phyloP scores from a whole-genome alignment of 2,113 vertebrate species.

The Agapornis roseicollis region DNA sequence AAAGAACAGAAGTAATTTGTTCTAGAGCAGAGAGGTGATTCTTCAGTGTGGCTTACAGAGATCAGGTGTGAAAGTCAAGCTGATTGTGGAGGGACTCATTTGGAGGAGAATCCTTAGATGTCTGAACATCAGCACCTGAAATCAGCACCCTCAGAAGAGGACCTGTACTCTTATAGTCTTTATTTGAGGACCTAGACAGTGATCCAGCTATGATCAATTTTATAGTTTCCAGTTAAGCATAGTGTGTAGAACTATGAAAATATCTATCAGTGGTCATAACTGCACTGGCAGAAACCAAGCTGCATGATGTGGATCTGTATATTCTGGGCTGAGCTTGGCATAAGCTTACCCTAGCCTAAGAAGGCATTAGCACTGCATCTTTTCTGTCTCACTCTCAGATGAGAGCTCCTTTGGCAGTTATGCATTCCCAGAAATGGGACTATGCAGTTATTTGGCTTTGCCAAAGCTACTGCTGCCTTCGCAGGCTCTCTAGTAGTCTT shows the following conservation, averaged over 20 bases:
- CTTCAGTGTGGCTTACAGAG: background rate
- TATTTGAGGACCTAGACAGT: background rate
- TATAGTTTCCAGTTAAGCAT: background rate
- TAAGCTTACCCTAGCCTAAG: background rate
- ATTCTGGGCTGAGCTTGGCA: background rate
- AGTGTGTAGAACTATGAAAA: background rate
- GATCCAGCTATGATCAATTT: background rate
- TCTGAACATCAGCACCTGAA: background rate
- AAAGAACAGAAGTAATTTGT: background rate
- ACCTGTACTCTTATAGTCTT: background rate
- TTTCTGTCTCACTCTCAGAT: background rate
- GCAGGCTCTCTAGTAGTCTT: background rate
- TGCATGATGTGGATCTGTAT: background rate
- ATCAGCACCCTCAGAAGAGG: background rate
- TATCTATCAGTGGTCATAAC: background rate
- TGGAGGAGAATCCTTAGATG: background rate
- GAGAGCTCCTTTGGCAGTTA: slow-evolving; percentile 18
- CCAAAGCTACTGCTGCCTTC: background rate
- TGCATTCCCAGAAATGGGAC: background rate
- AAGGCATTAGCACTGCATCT: background rate
- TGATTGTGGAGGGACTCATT: background rate
- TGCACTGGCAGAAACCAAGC: background rate
- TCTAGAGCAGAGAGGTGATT: background rate
- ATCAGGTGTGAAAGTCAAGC: background rate
- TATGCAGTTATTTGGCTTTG: background rate